Base-by-base conservation (phyloP, 2,113 vertebrate species). In the Brachyhypopomus gauderio region DNA sequence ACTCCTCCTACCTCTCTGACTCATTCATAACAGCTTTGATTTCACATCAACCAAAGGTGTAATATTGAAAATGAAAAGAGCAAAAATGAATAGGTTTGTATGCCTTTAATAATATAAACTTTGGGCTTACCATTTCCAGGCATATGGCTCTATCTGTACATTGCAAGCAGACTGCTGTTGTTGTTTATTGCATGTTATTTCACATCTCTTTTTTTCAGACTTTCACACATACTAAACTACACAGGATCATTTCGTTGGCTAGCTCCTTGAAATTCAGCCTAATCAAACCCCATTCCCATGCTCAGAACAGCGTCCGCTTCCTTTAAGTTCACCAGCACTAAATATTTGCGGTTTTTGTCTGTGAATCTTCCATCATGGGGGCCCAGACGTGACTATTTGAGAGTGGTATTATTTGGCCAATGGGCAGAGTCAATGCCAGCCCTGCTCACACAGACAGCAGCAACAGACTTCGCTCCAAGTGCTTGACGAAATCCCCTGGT, bases 391-490 rank as follows among this genome's bases (percentile, higher is more conserved):
- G 74, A 25, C 48, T 72, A 79, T 82, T 81, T 72, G 74, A 74
- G 56, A 79, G 67, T 76, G 72, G 60, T 73, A 77, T 80, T 83
- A 77, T 83, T 85, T 83, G 76, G 64, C 36, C 30, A 80, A 77
- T 64, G 23, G 67, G 45, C 25, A 14, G 16, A 27, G 66, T 85
- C 80, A 83, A 83, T 67, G 72, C 11, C 3, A 64, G 63, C 25
- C 55, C 52, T 48, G 30, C 80, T 77, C 56, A 22, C 64, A 75
- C 66, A 77, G 17, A 52, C 80, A 75, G 74, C 83, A 79, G 58
- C 4, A 72, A 80, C 79, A 77, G 38, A 76, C 12, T 38, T 82
- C 36, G 77, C 45, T 73, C 66, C 78, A 83, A 83, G 62, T 55
- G 75, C 80, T 83, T 72, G 77, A 59, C 38, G 27, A 83, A 80